Evolutionary conservation across 1,140 invertebrate species (phyloP).

Genomic region (Microplitis mediator): DNA sequence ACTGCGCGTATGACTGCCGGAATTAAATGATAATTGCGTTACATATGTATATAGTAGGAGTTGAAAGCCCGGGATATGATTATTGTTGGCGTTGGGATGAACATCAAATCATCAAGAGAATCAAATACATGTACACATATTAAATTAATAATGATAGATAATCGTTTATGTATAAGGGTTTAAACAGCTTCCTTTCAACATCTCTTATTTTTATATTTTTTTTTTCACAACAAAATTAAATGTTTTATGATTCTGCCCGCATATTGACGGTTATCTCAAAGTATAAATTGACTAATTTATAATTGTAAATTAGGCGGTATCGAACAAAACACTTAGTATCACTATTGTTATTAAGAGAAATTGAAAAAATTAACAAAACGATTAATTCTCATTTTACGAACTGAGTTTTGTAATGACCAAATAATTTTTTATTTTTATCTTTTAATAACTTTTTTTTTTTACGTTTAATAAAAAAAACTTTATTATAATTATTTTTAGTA

Average conservation of each 20-base stretch:
- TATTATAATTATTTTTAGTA: too few relatives aligned
- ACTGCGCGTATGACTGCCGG: slow-evolving; percentile 54
- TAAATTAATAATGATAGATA: background rate
- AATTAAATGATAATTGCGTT: slow-evolving; percentile 62
- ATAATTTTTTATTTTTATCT: too few relatives aligned
- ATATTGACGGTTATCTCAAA: background rate
- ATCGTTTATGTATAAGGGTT: background rate
- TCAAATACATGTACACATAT: background rate
- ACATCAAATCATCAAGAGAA: slow-evolving; percentile 34
- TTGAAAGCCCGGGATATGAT: background rate
- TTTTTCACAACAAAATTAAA: background rate
- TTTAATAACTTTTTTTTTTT: too few relatives aligned
- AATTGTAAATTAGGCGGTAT: background rate
- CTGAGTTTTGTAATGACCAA: too few relatives aligned
- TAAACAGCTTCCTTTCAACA: background rate
- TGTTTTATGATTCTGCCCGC: background rate
- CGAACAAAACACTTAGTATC: slow-evolving; percentile 50
- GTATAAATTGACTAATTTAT: background rate
- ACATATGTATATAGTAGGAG: slow-evolving; percentile 35
- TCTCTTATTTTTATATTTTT: background rate
- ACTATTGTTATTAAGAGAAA: slow-evolving; percentile 34
- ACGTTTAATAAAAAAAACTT: too few relatives aligned
- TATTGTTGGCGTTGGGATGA: slow-evolving; percentile 27
- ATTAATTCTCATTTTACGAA: slow-evolving; percentile 42
- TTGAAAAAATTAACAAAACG: slow-evolving; percentile 49